Evolutionary conservation across 2,113 vertebrate genomes (phyloP).

Genomic region (Archocentrus centrarchus): DNA sequence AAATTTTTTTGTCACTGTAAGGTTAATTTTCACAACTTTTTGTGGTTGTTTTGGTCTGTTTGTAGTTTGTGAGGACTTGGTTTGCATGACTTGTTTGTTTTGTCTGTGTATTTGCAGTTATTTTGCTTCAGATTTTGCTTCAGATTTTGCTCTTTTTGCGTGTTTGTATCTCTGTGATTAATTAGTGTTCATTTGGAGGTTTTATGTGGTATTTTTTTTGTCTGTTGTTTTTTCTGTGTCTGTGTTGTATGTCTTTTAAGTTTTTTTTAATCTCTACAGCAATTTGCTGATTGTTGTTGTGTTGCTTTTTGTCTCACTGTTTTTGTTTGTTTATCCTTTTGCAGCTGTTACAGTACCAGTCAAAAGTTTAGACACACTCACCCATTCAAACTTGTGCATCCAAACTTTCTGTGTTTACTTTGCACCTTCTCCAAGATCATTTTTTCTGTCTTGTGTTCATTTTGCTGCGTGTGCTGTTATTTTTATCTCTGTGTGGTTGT

Average conservation of each 20-base stretch:
- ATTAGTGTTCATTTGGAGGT: no score
- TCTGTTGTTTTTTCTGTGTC: not conserved
- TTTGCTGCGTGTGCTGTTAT: not conserved
- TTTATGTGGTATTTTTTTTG: fast-evolving
- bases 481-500: not conserved
- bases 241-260: fast-evolving
- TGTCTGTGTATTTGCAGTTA: not conserved
- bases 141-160: not conserved
- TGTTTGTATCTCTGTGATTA: no score
- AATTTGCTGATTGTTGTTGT: not conserved
- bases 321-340: no score
- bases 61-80: not conserved
- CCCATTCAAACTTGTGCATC: no score
- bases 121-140: not conserved
- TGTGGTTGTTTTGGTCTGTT: not conserved
- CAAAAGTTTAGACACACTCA: no score
- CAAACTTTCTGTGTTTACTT: no score
- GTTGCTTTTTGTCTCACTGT: not conserved
- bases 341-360: no score
- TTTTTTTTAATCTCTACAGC: not conserved
- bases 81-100: not conserved
- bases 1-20: no score
- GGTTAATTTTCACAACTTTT: not conserved
- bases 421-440: no score
- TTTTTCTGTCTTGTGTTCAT: not conserved